These are phyloP conservation scores for Atlantisia rogersi DNA, from an alignment of 2,113 vertebrate genomes.

Conservation along the genomic window DNA sequence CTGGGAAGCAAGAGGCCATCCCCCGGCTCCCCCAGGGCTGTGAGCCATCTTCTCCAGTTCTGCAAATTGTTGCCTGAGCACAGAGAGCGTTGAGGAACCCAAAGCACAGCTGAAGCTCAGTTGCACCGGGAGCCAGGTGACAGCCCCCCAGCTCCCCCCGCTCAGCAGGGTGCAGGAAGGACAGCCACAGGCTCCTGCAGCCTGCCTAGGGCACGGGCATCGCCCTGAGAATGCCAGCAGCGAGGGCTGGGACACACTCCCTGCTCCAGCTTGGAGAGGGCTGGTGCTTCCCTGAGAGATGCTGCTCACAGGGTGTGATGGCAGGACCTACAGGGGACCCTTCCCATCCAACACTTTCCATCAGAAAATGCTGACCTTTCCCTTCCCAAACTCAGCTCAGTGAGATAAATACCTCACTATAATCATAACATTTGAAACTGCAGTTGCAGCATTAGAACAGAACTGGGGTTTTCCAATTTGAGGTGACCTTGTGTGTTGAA, in stretches of 20 bases:
- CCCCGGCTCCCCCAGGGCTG: background rate
- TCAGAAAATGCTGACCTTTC: background rate
- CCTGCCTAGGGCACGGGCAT: background rate
- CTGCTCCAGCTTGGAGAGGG: background rate
- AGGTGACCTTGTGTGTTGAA: background rate
- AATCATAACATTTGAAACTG: background rate
- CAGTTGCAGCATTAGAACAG: background rate
- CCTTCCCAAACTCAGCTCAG: background rate
- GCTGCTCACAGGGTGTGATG: background rate
- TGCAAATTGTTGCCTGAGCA: background rate
- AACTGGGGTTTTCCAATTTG: background rate
- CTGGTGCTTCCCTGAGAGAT: background rate
- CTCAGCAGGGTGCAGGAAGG: background rate
- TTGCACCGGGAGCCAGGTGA: background rate
- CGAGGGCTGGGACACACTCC: rapidly evolving
- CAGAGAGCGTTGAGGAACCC: background rate
- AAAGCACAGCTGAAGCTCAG: background rate
- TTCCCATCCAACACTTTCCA: background rate
- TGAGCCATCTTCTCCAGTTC: rapidly evolving
- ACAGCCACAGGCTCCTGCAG: background rate
- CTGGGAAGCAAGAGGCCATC: background rate
- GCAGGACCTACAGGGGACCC: background rate
- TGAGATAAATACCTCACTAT: background rate
- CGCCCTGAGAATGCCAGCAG: background rate
- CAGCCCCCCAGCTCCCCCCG: rapidly evolving